Percentiles rank a stretch among this genome's conserved stretches.
Conservation (phyloP, 2,113 vertebrate species). For the Phainopepla nitens region DNA sequence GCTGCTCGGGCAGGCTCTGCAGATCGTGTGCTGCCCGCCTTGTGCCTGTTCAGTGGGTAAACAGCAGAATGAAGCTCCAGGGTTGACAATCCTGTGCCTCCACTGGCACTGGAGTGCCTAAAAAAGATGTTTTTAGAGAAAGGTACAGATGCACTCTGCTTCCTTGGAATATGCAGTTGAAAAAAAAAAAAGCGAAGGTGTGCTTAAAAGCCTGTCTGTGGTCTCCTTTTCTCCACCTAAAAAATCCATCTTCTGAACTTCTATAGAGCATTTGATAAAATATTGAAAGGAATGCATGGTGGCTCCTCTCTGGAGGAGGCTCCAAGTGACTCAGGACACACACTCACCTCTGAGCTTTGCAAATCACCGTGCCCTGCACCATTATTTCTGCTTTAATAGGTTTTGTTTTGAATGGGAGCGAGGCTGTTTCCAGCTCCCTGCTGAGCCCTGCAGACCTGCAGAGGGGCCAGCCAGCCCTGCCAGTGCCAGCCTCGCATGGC, state of each 20-base stretch:
- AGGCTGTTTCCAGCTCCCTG: not conserved
- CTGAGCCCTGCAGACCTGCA: rapidly evolving
- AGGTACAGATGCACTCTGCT: not conserved
- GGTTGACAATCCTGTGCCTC: not conserved
- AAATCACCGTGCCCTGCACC: rapidly evolving
- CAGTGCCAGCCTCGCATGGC: not conserved
- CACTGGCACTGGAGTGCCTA: not conserved
- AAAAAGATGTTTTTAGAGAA: not conserved
- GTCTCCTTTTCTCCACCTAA: not conserved
- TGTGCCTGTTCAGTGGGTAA: not conserved
- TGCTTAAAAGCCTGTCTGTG: not conserved
- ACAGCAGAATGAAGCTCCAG: not conserved
- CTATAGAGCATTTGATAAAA: not conserved
- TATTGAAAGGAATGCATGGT: not conserved
- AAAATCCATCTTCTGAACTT: not conserved
- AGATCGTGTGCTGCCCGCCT: not conserved
- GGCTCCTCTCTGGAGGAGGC: not conserved
- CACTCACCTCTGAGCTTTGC: not conserved
- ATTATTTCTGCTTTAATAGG: not conserved
- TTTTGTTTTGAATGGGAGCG: not conserved
- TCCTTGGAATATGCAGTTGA: not conserved
- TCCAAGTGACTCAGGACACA: not conserved
- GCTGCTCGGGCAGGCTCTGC: not conserved
- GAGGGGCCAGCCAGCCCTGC: not conserved
- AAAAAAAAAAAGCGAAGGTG: not conserved